Percentiles rank a stretch among this genome's conserved stretches.
Conservation (phyloP, 2,888 invertebrate species). For the Idaea straminata region DNA sequence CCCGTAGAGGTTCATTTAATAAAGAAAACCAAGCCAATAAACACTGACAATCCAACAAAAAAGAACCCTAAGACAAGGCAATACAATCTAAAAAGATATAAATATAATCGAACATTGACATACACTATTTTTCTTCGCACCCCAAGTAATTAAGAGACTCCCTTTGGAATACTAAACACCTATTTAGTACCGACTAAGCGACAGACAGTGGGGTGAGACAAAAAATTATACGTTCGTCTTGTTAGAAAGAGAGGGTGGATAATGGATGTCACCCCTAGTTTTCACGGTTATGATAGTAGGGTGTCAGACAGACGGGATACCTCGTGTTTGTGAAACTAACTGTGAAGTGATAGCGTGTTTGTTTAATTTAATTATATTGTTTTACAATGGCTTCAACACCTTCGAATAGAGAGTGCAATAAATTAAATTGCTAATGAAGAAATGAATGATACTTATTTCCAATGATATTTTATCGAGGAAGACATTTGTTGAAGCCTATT, state of each 20-base stretch:
- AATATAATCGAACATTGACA: slow-evolving; percentile 25
- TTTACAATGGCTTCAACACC: slow-evolving; percentile 18
- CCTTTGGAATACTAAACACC: slow-evolving; percentile 79
- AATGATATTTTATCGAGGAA: no score
- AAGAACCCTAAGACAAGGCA: slow-evolving; percentile 32
- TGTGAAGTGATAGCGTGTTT: slow-evolving; percentile 66
- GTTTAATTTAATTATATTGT: slow-evolving; percentile 43
- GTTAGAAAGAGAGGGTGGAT: slow-evolving; percentile 49
- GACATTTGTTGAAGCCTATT: background rate
- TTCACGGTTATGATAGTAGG: slow-evolving; percentile 56
- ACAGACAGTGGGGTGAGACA: slow-evolving; percentile 39
- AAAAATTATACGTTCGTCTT: slow-evolving; percentile 9
- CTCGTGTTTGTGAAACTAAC: slow-evolving; percentile 47
- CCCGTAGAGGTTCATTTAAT: slow-evolving; percentile 50
- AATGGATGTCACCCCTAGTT: slow-evolving; percentile 60
- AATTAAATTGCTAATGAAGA: background rate
- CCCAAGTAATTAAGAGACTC: slow-evolving; percentile 75
- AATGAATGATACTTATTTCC: background rate
- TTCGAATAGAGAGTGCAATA: background rate
- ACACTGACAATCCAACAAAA: slow-evolving; percentile 27
- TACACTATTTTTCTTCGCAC: slow-evolving; percentile 68
- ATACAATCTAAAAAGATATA: slow-evolving; percentile 15
- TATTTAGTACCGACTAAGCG: slow-evolving; percentile 70
- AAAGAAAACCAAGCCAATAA: slow-evolving; percentile 47
- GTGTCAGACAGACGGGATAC: slow-evolving; percentile 46